phyloP scores from a whole-genome alignment of 2,113 vertebrate genomes.

The Dipodomys ordii region DNA sequence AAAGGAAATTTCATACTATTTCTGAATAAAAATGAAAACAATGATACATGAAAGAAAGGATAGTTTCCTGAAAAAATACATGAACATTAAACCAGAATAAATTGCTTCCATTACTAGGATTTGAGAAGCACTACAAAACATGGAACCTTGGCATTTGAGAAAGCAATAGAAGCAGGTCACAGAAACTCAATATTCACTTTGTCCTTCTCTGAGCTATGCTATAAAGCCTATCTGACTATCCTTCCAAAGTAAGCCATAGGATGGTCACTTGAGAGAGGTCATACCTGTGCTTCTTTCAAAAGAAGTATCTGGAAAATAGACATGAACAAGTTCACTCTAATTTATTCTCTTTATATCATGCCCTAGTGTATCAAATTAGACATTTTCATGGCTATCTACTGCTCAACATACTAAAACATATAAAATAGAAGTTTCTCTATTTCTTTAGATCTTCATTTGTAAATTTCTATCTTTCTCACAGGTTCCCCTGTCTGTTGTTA shows the following conservation, averaged over 20 bases:
- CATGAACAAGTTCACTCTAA: too few species aligned
- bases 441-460: neutral
- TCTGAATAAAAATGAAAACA: neutral
- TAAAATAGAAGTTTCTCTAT: neutral
- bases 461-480: neutral
- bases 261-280: neutral
- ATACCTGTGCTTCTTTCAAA: neutral
- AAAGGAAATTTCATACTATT: neutral
- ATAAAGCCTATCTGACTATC: too few species aligned
- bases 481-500: neutral
- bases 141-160: neutral
- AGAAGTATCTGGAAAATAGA: neutral
- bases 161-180: neutral
- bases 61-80: neutral
- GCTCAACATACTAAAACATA: neutral
- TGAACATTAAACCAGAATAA: neutral
- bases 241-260: neutral
- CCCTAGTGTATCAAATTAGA: neutral
- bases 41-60: neutral
- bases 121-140: neutral
- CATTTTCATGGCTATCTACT: neutral
- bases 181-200: neutral
- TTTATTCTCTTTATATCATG: neutral
- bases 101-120: neutral
- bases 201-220: neutral